phyloP scores from a whole-genome alignment of 1,140 invertebrate genomes.

The Metopolophium dirhodum region DNA sequence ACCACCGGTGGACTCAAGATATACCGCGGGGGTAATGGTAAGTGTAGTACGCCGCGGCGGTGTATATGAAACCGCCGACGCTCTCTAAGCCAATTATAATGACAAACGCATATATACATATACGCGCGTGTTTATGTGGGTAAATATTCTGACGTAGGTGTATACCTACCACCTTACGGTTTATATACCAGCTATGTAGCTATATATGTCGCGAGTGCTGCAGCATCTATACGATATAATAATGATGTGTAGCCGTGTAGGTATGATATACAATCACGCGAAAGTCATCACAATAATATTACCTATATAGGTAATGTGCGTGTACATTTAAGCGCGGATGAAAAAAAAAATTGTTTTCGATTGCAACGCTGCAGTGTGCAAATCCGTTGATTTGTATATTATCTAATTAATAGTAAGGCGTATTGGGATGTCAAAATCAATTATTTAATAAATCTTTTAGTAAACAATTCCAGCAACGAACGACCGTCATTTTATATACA shows the following conservation, averaged over 20 bases:
- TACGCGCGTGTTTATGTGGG: not conserved
- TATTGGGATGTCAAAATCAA: not conserved
- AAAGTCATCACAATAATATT: not conserved
- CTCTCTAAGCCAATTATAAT: constrained; percentile 23
- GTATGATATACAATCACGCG: not conserved
- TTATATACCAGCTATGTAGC: not conserved
- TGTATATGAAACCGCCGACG: not conserved
- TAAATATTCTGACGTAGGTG: not conserved
- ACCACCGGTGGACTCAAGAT: not conserved
- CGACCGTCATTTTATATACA: no score
- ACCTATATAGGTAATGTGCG: not conserved
- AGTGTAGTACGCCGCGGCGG: not conserved
- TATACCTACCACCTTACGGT: not conserved
- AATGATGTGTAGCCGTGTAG: not conserved
- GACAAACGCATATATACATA: not conserved
- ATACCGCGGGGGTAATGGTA: constrained; percentile 15
- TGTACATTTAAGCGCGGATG: no score
- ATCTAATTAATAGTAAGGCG: no score
- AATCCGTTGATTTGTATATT: not conserved
- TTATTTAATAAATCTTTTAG: not conserved
- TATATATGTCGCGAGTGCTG: not conserved
- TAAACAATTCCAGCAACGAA: not conserved
- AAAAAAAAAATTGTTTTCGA: not conserved
- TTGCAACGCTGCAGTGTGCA: not conserved
- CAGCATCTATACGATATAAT: not conserved